phyloP scores from a whole-genome alignment of 2,888 invertebrate species.

The Torymus texanus region DNA sequence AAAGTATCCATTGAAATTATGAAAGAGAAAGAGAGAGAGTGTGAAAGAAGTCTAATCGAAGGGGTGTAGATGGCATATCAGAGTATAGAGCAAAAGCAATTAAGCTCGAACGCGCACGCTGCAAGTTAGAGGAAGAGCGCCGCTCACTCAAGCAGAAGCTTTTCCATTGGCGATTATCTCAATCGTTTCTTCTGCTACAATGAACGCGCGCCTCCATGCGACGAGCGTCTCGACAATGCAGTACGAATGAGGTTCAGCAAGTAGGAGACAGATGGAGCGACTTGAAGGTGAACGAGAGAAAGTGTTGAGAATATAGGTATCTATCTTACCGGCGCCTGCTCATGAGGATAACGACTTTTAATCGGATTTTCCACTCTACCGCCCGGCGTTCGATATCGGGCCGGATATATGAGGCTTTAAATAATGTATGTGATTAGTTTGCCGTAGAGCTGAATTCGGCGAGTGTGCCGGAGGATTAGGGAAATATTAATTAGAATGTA shows the following conservation, averaged over 20 bases:
- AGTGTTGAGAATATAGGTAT: not conserved
- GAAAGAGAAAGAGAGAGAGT: constrained; percentile 3
- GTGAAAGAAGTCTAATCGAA: not conserved
- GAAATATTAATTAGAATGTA: no score
- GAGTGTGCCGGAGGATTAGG: no score
- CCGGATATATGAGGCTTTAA: no score
- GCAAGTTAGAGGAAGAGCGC: constrained; percentile 14
- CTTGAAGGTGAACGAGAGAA: not conserved
- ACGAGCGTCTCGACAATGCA: not conserved
- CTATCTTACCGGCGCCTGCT: constrained; percentile 32
- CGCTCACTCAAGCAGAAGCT: constrained; percentile 28
- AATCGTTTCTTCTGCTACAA: not conserved
- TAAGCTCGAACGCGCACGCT: not conserved
- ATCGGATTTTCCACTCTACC: not conserved
- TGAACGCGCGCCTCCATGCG: no score
- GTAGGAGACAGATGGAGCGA: constrained; percentile 9
- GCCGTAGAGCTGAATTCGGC: no score
- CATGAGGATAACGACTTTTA: not conserved
- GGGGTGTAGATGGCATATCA: not conserved
- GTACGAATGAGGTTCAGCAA: not conserved
- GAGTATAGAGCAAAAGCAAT: constrained; percentile 10
- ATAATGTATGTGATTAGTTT: no score
- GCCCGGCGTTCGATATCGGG: no score
- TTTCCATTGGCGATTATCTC: constrained; percentile 18
- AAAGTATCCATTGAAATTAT: constrained; percentile 22